Base-by-base conservation (phyloP, 2,888 invertebrate species). In the Mantis religiosa region DNA sequence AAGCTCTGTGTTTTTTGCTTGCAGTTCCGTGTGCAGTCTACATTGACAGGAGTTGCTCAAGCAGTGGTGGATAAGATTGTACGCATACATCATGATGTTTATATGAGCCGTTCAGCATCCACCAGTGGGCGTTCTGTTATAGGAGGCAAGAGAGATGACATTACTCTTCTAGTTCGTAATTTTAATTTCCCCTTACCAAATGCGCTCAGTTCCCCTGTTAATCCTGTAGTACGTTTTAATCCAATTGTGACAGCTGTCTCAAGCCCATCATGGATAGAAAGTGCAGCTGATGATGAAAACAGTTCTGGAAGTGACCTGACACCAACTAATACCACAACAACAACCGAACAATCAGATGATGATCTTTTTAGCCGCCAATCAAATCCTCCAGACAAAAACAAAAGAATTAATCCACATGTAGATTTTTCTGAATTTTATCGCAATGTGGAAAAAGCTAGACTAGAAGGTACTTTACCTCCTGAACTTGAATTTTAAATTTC, bases 61-160 rank as follows among this genome's bases (percentile, higher is more conserved):
- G 96, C 97, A 0, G 97, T 97, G 0, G 95, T 98, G 0, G 96
- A 98, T 92, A 97, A 97, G 93, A 96, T 97, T 2, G 97, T 97
- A 25, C 94, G 97, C n/a, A 95, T 97, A 89, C 98, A 98, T 92
- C 96, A 97, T 84, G 96, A 97, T 85, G 95, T 96, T 90, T 97
- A 96, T 92, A 95, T 96, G 93, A 95, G 94, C 85, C 94, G 93
- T 89, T 92, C 93, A 0, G 88, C 90, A 89, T 92, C 90, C 90
- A 91, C 91, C 89, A 85, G 71, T 85, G 89, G 89, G 12, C 71
- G 85, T 14, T 87, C 86, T 14, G 81, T 87, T n/a, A 83, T 89
- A 71, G 83, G 88, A 0, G 94, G 95, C 91, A 96, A 96, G 83
- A 95, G 97, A 81, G 97, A 97, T 27, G 98, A 98, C 91, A 97